Percentiles rank a stretch among this genome's conserved stretches.
phyloP scores from a whole-genome alignment of 2,113 vertebrate species.

The Tangachromis dhanisi region DNA sequence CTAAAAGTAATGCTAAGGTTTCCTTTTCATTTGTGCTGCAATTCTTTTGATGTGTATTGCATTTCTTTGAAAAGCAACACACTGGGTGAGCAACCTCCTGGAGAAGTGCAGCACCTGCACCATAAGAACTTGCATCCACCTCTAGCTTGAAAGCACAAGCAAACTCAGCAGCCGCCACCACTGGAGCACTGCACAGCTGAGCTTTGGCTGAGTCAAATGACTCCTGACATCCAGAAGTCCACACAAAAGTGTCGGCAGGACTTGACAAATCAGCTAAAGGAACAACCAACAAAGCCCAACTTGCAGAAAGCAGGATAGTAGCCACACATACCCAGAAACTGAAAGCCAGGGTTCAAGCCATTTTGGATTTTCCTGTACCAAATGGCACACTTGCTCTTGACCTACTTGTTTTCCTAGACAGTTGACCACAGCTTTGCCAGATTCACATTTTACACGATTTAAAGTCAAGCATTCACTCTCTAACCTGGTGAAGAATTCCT shows the following conservation, averaged over 20 bases:
- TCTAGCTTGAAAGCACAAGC: background rate
- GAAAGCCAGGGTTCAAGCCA: background rate
- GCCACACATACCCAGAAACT: accelerated
- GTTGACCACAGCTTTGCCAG: accelerated
- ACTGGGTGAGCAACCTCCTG: accelerated
- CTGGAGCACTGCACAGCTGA: accelerated
- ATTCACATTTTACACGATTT: accelerated
- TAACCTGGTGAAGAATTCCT: background rate
- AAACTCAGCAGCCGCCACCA: background rate
- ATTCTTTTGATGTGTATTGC: accelerated
- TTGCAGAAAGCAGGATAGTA: accelerated
- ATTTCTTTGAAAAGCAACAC: too few relatives aligned
- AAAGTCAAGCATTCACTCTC: accelerated
- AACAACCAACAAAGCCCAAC: accelerated
- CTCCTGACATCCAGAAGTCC: accelerated
- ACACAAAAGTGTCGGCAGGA: background rate
- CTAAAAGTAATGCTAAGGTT: too few relatives aligned
- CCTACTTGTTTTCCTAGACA: background rate
- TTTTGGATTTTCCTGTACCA: background rate
- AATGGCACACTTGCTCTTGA: background rate
- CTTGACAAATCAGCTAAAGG: background rate
- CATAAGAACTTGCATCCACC: background rate
- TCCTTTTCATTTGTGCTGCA: too few relatives aligned
- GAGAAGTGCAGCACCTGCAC: background rate
- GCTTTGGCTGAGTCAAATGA: background rate